Base-by-base conservation (phyloP, 1,140 invertebrate species). In the Galleria mellonella region DNA sequence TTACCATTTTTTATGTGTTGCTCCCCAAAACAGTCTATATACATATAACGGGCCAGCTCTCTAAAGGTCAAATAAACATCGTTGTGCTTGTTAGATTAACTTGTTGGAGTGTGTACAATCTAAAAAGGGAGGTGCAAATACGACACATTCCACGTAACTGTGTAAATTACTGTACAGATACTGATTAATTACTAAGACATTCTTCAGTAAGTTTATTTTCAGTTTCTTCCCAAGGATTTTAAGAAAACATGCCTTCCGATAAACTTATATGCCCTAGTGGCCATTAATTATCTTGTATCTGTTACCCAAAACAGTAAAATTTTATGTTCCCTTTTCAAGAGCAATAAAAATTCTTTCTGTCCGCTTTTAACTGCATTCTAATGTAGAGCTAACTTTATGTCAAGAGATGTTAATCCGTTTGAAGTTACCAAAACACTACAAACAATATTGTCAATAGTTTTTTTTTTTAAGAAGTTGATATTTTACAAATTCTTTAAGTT, bases 281-380 rank as follows among this genome's bases (percentile, higher is more conserved):
- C 54, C 49, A 51, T 69, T 69, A 64, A 60, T 66, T 57, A 58
- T 63, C 54, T 51, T 57, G 51, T 53, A 56, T 61, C 40, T 68
- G 59, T 57, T 44, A 44, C 38, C 47, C 17, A 60, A 63, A 64
- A 64, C 43, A 66, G 72, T 72, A 76, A 76, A 76, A 60, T 66
- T 75, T 83, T 70, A 73, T 75, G 66, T 69, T 47, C 64, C 40
- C 57, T 68, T 79, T 76, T 60, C 56, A 65, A 66, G 31, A 55
- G 54, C 51, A 62, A 74, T 83, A 77, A 83, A 83, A 81, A 79
- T 74, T 79, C 74, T 62, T 78, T 64, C 64, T 47, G 51, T 59
- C 53, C 58, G 53, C 54, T 61, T 63, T 76, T 72, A 66, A 71
- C 71, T 68, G 52, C 57, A 50, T 59, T 63, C 62, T 67, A 66